Evolutionary conservation across 2,797 vertebrate species (phyloP), one percentile per base, ranked within the genome.

Genomic region (Loris lydekkerianus): DNA sequence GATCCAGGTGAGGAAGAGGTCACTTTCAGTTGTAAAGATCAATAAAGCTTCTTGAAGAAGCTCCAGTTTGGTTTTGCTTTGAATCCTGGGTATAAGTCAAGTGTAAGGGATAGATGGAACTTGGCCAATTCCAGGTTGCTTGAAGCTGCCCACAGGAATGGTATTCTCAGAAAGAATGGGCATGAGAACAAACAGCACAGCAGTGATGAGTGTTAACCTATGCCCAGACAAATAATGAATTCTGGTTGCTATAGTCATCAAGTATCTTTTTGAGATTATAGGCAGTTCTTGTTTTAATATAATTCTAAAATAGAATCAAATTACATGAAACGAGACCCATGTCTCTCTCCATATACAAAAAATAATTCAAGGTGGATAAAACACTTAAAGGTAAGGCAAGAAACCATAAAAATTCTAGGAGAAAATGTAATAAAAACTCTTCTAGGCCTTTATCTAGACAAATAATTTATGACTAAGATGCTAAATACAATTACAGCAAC

Each of bases 251-350:
- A 25, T 69, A 20, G 86, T 27, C 0, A 60, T 14, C 20, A 43
- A 10, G 18, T 83, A 46, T 56, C 14, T 89, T 83, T 73, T 29
- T 63, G 34, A 88, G 21, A 87, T 18, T 70, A 10, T 14, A 72
- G 34, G 40, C 5, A 84, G 20, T 8, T 85, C 8, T 82, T 85
- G 9, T 80, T n/a, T 80, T 89, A 91, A 91, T 7, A 80, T 93
- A 72, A 43, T 46, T 2, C 34, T 91, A 78, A 70, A 91, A 31
- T 88, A 29, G 29, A 86, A 73, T 86, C 77, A 92, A 96, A 53
- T 46, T 49, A 8, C 40, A 40, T 34, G n/a, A n/a, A n/a, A 67
- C 15, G n/a, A 3, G 7, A 18, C 7, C 31, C 31, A 15, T n/a
- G n/a, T 67, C 31, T 67, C 29, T 67, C 15, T 1, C 7, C 65